A percentile compares a stretch with the other conserved stretches of the same genome.
Evolutionary conservation across 2,113 vertebrate species (phyloP).

Genomic region (Podarcis muralis): DNA sequence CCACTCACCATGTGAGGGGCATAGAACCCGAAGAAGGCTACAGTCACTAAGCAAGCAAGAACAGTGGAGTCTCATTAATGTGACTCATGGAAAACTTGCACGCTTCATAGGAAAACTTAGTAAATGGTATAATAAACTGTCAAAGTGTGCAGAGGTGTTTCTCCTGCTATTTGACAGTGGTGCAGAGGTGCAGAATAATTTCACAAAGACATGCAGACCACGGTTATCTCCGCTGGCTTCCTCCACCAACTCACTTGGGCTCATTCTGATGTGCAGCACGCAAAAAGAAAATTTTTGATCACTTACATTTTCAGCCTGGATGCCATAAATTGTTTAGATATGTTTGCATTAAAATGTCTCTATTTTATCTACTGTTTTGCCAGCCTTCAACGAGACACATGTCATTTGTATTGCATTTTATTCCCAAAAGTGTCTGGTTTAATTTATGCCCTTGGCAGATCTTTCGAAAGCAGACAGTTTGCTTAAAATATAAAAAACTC

Average conservation of each 20-base stretch:
- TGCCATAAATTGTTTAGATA: slow-evolving; percentile 21
- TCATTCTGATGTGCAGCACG: background rate
- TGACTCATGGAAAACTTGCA: background rate
- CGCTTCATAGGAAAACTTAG: background rate
- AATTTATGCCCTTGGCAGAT: slow-evolving; percentile 35
- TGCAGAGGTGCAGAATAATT: background rate
- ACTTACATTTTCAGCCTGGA: slow-evolving; percentile 5
- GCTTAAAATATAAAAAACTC: slow-evolving; percentile 2
- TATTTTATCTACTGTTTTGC: slow-evolving; percentile 19
- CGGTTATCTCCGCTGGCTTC: background rate
- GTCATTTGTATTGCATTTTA: slow-evolving; percentile 18
- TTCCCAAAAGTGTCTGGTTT: slow-evolving; percentile 26
- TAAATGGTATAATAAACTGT: too few relatives aligned
- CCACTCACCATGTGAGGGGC: too few relatives aligned
- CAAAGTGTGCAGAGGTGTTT: background rate
- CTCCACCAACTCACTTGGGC: fast-evolving
- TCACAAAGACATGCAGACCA: background rate
- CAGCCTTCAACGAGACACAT: background rate
- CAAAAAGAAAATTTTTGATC: background rate
- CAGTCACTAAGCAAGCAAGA: background rate
- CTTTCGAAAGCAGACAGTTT: slow-evolving; percentile 25
- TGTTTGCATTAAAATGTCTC: slow-evolving; percentile 8
- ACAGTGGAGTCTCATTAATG: background rate
- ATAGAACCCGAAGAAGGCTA: too few relatives aligned
- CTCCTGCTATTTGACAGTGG: background rate